Conservation (phyloP, 2,888 invertebrate species). For the Tetrapedia diversipes region DNA sequence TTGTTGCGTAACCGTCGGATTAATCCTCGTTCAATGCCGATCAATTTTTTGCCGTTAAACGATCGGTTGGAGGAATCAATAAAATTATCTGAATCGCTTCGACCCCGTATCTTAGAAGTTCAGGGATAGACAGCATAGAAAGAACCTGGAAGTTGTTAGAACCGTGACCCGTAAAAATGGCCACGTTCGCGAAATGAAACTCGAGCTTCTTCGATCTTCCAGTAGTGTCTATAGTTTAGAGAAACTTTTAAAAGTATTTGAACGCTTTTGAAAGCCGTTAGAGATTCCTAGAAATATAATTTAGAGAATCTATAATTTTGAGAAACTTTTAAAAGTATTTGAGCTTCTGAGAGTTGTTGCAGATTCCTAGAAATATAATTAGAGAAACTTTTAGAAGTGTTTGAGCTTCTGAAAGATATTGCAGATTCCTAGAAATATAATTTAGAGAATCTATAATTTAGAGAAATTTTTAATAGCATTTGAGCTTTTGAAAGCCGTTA, state of each 20-base stretch:
- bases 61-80: background rate
- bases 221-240: background rate
- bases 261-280: background rate
- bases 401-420: too few species aligned
- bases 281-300: too few species aligned
- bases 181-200: background rate
- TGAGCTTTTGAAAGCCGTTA: too few species aligned
- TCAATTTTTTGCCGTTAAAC: background rate
- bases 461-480: background rate
- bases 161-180: background rate
- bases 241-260: background rate
- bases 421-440: too few species aligned
- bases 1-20: background rate
- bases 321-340: too few species aligned
- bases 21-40: background rate
- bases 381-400: too few species aligned
- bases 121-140: background rate
- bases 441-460: background rate
- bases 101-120: slow-evolving; percentile 1
- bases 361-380: too few species aligned
- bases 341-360: too few species aligned
- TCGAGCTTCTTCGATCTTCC: background rate
- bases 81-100: background rate
- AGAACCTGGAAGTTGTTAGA: background rate
- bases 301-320: too few species aligned